These are phyloP conservation scores for Phyllopteryx taeniolatus DNA, from an alignment of 2,113 vertebrate genomes.

Conservation along the genomic window DNA sequence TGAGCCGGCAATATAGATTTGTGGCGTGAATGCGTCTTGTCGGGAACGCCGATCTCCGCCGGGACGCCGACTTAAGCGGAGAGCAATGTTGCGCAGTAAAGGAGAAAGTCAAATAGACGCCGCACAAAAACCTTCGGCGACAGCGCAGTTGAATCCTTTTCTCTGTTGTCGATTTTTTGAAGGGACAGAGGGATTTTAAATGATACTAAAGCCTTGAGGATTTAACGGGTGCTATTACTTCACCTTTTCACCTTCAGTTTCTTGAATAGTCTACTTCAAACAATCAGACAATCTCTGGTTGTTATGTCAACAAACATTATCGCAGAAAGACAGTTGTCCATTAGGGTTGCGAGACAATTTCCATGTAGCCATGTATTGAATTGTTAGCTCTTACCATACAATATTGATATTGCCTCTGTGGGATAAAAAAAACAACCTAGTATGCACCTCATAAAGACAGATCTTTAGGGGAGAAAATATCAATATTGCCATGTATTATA, in stretches of 20 bases:
- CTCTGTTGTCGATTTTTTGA: not conserved
- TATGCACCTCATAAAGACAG: not conserved
- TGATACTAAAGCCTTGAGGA: not conserved
- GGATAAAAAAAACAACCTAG: not conserved
- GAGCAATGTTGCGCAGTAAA: not conserved
- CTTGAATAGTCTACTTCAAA: not conserved
- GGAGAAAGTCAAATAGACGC: not conserved
- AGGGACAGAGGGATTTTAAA: not conserved
- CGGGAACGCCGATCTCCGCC: not conserved
- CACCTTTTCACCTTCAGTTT: not conserved
- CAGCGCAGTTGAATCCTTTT: not conserved
- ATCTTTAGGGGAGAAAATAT: not conserved
- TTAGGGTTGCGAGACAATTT: not conserved
- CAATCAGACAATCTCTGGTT: not conserved
- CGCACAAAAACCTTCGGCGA: not conserved
- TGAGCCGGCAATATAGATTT: slow-evolving; percentile 39
- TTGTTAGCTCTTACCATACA: not conserved
- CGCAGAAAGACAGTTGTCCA: not conserved
- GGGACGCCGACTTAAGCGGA: not conserved
- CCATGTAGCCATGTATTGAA: not conserved
- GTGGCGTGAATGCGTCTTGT: slow-evolving; percentile 11
- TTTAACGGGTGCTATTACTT: not conserved
- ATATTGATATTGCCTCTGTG: not conserved
- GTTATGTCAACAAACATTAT: not conserved
- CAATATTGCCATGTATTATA: not conserved